Base-by-base conservation (phyloP, 2,888 invertebrate genomes). In the Nemotelus pantherinus region DNA sequence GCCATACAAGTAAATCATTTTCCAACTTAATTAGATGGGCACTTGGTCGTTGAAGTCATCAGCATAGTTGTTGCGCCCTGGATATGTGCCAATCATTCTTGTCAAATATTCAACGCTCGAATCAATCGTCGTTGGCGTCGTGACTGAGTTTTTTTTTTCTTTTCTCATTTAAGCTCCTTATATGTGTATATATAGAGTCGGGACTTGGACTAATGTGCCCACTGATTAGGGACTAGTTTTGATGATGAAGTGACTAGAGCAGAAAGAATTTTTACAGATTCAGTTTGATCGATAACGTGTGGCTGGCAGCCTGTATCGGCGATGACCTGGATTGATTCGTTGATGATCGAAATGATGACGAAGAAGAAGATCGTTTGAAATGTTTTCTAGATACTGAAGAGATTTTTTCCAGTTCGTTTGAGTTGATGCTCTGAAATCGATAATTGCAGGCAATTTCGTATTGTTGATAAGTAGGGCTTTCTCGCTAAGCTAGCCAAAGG, bases 1-100 rank as follows among this genome's bases (percentile, higher is more conserved):
- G 44, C 55, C 71, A 71, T 71, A 71, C 44, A 71, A 71, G 71
- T 71, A 71, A 57, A 55, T 71, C 71, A 71, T 71, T 71, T 71
- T 55, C 71, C 55, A 55, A 71, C 43, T 71, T 71, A 71, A 71
- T 71, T 71, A 57, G n/a, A 53, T 10, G 41, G 47, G 65, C 71
- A 44, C 55, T 71, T 10, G 39, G 53, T n/a, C 41, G 55, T 44
- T n/a, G 10, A 25, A 25, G 25, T 25, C 25, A 25, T 25, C 25
- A 25, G 25, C 25, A 25, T 25, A 25, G 25, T 25, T 25, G 25
- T 25, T 25, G 5, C 43, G 9, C 10, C 43, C 3, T 44, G n/a
- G 57, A 71, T 57, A 71, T 55, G 43, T 71, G 71, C 71, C 71
- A 71, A 71, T 71, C 71, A 71, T 71, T 57, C 55, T 55, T 71